Base-by-base conservation (phyloP, 2,113 vertebrate genomes). In the Tyrannus savana region DNA sequence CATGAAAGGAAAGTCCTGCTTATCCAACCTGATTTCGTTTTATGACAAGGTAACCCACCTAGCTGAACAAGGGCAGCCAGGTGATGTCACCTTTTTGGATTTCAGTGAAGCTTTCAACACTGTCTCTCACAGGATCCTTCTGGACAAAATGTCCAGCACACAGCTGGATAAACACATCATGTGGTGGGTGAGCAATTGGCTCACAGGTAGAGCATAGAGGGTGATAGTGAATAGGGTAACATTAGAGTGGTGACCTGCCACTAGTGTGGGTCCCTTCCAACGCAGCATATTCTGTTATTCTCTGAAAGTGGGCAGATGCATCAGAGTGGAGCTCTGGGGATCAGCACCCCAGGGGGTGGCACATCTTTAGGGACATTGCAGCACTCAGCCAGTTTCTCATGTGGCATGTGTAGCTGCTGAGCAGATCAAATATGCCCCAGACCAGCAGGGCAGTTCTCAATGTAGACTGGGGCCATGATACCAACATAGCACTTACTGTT, bases 351-450 rank as follows among this genome's bases (percentile, higher is more conserved):
- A 33, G 68, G 1, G 21, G 25, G 15, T 81, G 42, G 5, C 25
- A 15, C 5, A 3, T 42, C 44, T 39, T 42, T 12, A 35, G 39
- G 15, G 12, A 12, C 8, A 3, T 14, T 62, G 56, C 46, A 33
- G 52, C 9, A 44, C 16, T 8, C 46, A 67, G 17, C 19, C 19
- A 9, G 1, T 33, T 91, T 41, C 47, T 62, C 3, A 1, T 4
- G 7, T 25, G 66, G 22, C 3, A 0, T 0, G 0, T 24, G 7
- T 12, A 27, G 47, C 25, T 17, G 10, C n/a, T 76, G 13, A 33
- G 19, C 27, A 67, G 22, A 75, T 31, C n/a, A 49, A 31, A 33
- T 1, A 2, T 79, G 35, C 9, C 27, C 24, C 46, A 58, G n/a
- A 31, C 17, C 14, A 27, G 16, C 28, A 75, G 17, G 16, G 12